Conservation (phyloP, 2,797 vertebrate species). For the Pangasius macronema region DNA sequence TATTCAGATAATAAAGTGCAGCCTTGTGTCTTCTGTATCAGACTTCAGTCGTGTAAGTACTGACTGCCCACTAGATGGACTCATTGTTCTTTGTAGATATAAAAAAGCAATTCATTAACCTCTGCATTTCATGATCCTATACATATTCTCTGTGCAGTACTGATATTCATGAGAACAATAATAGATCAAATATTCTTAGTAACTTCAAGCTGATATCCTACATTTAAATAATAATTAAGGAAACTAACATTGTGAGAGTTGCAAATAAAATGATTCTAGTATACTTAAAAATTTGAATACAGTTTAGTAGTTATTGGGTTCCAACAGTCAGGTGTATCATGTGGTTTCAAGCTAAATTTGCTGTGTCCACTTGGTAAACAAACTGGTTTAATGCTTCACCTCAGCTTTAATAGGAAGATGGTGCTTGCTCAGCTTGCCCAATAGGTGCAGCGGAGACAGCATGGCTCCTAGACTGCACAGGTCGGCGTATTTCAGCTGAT, state of each 20-base stretch:
- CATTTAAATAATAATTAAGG: not conserved
- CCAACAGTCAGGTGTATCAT: not conserved
- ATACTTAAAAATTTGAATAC: not conserved
- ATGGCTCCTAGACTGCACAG: constrained; percentile 89
- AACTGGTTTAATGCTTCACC: constrained; percentile 69
- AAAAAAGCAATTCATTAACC: not conserved
- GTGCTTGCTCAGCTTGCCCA: constrained; percentile 89
- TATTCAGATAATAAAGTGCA: not conserved
- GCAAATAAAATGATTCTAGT: not conserved
- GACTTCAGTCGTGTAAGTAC: constrained; percentile 16
- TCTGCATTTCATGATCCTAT: not conserved
- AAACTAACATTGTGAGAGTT: not conserved
- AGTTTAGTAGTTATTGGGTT: not conserved
- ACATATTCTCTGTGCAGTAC: not conserved
- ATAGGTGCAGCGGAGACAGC: constrained; percentile 90
- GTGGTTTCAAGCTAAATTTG: not conserved
- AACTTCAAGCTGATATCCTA: not conserved
- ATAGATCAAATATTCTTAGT: not conserved
- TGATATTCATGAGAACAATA: not conserved
- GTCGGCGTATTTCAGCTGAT: constrained; percentile 89
- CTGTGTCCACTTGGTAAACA: not conserved
- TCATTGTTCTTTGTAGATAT: constrained; percentile 39
- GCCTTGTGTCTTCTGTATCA: not conserved
- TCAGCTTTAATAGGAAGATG: constrained; percentile 88
- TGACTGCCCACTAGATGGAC: constrained; percentile 64